Conservation (phyloP, 92 coral and sea anemone species). For the Galaxea fascicularis region DNA sequence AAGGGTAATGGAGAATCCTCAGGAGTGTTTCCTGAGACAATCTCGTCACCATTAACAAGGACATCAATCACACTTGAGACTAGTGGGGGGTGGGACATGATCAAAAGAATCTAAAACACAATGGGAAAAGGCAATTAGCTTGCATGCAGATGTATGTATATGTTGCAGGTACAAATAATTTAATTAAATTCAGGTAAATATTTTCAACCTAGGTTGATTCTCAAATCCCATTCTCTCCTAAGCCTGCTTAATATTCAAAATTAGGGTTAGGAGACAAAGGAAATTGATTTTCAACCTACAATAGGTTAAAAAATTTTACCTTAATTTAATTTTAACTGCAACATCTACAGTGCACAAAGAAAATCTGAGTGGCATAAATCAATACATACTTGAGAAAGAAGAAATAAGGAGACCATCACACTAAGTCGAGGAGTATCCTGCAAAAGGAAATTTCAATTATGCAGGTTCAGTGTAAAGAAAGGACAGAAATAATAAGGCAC, state of each 20-base stretch:
- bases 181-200: not conserved
- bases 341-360: too few species aligned
- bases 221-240: too few species aligned
- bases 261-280: too few species aligned
- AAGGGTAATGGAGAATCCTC: conserved; percentile 88
- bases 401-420: conserved; percentile 75
- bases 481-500: too few species aligned
- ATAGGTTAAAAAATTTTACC: too few species aligned
- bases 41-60: conserved; percentile 93
- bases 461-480: not conserved
- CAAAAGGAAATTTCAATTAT: not conserved
- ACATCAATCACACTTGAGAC: conserved; percentile 94
- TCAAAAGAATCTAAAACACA: conserved; percentile 77
- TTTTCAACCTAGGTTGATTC: too few species aligned
- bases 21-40: conserved; percentile 85
- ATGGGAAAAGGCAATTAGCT: too few species aligned
- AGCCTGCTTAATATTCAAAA: too few species aligned
- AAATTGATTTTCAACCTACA: too few species aligned
- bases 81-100: conserved; percentile 93
- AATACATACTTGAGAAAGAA: conserved; percentile 84
- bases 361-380: not conserved
- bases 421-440: conserved; percentile 70
- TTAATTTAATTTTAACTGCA: too few species aligned
- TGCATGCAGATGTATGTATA: not conserved
- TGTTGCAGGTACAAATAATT: not conserved